Evolutionary conservation across 2,113 vertebrate species (phyloP).

Genomic region (Pangasianodon hypophthalmus): DNA sequence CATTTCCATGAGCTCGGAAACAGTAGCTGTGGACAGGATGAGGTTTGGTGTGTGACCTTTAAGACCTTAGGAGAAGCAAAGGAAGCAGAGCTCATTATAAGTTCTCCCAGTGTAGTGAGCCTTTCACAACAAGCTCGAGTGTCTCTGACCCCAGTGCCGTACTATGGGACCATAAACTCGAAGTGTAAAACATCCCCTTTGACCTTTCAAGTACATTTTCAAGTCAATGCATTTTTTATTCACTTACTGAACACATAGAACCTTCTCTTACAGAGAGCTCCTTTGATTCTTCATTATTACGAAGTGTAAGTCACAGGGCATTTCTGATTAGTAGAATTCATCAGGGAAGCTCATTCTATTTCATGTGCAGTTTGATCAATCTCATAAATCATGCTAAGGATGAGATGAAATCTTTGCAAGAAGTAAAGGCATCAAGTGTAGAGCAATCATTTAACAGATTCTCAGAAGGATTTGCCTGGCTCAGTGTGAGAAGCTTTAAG

Average conservation of each 20-base stretch:
- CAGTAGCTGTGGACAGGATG: neutral
- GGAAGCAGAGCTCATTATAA: constrained; percentile 21
- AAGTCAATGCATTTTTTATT: neutral
- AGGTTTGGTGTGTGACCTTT: constrained; percentile 12
- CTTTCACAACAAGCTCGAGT: constrained; percentile 27
- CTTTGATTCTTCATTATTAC: neutral
- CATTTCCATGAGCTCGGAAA: neutral
- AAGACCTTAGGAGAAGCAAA: neutral
- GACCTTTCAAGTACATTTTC: neutral
- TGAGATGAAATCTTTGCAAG: neutral
- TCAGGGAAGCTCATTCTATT: neutral
- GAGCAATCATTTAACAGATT: neutral
- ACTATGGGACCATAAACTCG: neutral
- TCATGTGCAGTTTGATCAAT: neutral
- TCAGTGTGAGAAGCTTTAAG: neutral
- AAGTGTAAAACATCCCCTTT: constrained; percentile 12
- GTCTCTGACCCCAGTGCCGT: neutral
- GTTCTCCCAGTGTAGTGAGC: neutral
- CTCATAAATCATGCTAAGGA: constrained; percentile 25
- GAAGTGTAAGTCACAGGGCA: neutral
- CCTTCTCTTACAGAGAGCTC: neutral
- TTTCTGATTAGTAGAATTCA: neutral
- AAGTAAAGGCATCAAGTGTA: constrained; percentile 7
- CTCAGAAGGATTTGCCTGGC: constrained; percentile 17
- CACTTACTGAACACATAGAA: neutral